Evolutionary conservation across 2,113 vertebrate genomes (phyloP), one percentile per base, ranked within the genome.

Genomic region (Isurus oxyrinchus): DNA sequence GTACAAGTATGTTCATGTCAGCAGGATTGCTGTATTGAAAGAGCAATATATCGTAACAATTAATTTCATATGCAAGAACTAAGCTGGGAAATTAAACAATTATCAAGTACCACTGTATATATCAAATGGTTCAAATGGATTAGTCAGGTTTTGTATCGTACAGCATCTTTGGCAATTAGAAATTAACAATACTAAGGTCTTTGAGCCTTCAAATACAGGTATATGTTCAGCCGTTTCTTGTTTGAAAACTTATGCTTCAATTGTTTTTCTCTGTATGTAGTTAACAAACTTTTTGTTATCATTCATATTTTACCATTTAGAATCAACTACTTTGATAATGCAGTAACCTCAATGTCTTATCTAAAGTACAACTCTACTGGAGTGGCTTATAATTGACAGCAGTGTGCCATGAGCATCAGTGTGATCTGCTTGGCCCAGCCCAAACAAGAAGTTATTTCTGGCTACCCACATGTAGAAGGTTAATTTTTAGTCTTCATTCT

Each of bases 1-100:
- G 99, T 96, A 99, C 98, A 98, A 99, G 98, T 97, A 99, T 98
- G 97, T 98, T 99, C 97, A 99, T 98, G 98, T 99, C 98, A 97
- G 99, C 99, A 97, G 98, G 97, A 98, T 99, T 99, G 98, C 99
- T 99, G 98, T 96, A 98, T 95, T 95, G 94, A 55, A 13, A 95
- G 23, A 76, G 88, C 31, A 95, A 44, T 57, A 95, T 55, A 95
- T 55, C 49, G 8, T 55, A 94, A 66, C 93, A 95, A 95, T 95
- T 95, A 67, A 69, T 95, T 95, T 72, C 10, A 76, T 55, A 53
- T 72, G 49, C 44, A 72, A 95, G 49, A 11, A 35, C 14, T 72
- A 11, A 63, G 57, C 5, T 94, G 59, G 14, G 35, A 63, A 40
- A 94, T 94, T 49, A 94, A 91, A 93, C 7, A 94, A 40, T 40